Base-by-base conservation (phyloP, 2,888 invertebrate species). In the Cerceris rybyensis region DNA sequence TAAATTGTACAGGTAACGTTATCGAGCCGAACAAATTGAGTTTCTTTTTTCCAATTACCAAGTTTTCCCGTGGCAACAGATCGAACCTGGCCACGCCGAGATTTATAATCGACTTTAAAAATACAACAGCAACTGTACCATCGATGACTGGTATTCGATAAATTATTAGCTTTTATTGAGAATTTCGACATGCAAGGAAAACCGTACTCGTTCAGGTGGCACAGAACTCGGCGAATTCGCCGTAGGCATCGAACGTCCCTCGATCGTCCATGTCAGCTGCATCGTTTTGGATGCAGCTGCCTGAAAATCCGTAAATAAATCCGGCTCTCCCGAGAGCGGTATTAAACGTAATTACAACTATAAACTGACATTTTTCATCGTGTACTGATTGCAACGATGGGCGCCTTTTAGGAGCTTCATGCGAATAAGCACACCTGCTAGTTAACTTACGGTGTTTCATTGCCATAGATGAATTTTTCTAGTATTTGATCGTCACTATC, bases 221-320 rank as follows among this genome's bases (percentile, higher is more conserved):
- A 49, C 41, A 46, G 17, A 64, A 54, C 66, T 65, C 28, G 28
- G 28, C 28, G 28, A 4, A 49, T 46, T n/a, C 57, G 71, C 66
- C 55, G 39, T 55, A 46, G 63, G 65, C 66, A 70, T 42, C 60
- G 66, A 72, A 59, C 65, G 46, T 63, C 55, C 70, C 57, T 28
- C 63, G 70, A 76, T 71, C 67, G 46, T 67, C 60, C 72, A 58
- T 55, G 64, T 81, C 84, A 84, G 79, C 81, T 81, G 83, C 69
- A 63, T 46, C 54, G 49, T 0, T 16, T 49, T 65, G 52, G 68
- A 50, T 68, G 78, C 84, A 84, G 75, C 80, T 84, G 84, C 75
- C 70, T 72, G 78, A 69, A 65, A 82, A 76, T 72, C 80, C 80
- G 74, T 68, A 82, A 82, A 82, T 84, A 80, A 84, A 80, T 78